Conservation (phyloP, 2,888 invertebrate genomes). For the Calameuta filiformis region DNA sequence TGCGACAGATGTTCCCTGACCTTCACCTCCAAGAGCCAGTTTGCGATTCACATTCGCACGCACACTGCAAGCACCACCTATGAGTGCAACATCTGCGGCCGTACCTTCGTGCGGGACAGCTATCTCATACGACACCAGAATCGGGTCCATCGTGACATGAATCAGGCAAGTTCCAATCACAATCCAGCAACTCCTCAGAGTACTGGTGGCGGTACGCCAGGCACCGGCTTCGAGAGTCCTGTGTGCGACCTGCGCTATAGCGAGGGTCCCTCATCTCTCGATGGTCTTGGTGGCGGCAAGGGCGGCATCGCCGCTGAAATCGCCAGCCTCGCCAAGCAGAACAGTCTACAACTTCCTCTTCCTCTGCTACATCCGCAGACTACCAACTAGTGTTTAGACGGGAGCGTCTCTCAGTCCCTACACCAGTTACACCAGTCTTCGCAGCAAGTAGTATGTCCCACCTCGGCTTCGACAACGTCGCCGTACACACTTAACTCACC, state of each 20-base stretch:
- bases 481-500: constrained; percentile 51
- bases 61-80: constrained; percentile 78
- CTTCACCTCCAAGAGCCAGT: constrained; percentile 80
- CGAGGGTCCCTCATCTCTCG: constrained; percentile 62
- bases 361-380: constrained; percentile 64
- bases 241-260: constrained; percentile 63
- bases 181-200: constrained; percentile 63
- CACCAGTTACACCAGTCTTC: constrained; percentile 30
- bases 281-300: constrained; percentile 51
- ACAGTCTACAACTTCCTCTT: constrained; percentile 63
- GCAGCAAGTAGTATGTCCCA: constrained; percentile 56
- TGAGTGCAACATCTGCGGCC: constrained; percentile 80
- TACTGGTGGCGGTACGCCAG: constrained; percentile 51
- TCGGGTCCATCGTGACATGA: constrained; percentile 74
- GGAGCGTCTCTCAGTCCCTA: constrained; percentile 54
- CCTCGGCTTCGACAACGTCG: constrained; percentile 49
- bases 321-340: constrained; percentile 60
- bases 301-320: constrained; percentile 60
- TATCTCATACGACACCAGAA: constrained; percentile 83
- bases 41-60: constrained; percentile 80
- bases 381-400: constrained; percentile 65
- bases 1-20: constrained; percentile 80
- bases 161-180: constrained; percentile 57
- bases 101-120: constrained; percentile 81
- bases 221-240: constrained; percentile 62